Evolutionary conservation across 2,888 invertebrate genomes (phyloP).

Genomic region (Perdita meconis): DNA sequence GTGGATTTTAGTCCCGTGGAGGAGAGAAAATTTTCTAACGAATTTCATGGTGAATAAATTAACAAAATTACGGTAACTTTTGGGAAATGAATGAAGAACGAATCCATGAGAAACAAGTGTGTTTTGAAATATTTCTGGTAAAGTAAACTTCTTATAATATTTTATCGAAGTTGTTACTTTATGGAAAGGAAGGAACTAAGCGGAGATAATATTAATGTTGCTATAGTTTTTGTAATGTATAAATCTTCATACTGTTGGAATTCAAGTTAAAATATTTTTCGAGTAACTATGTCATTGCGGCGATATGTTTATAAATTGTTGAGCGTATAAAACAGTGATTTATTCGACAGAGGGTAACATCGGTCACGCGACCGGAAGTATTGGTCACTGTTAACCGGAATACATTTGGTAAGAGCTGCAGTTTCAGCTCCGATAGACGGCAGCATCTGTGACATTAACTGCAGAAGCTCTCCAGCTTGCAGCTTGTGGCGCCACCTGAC

Average conservation of each 20-base stretch:
- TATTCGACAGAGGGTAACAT: conserved; percentile 77
- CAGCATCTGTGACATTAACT: conserved; percentile 72
- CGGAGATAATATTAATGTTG: too few relatives aligned
- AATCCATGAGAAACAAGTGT: not conserved
- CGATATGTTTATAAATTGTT: conserved; percentile 35
- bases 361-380: conserved; percentile 73
- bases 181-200: too few relatives aligned
- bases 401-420: conserved; percentile 64
- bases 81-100: not conserved
- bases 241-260: too few relatives aligned
- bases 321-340: conserved; percentile 54
- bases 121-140: not conserved
- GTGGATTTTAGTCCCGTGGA: conserved; percentile 70
- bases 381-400: conserved; percentile 75
- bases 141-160: too few relatives aligned
- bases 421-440: conserved; percentile 73
- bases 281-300: conserved; percentile 2
- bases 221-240: too few relatives aligned
- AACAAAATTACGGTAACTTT: not conserved
- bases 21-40: conserved; percentile 69
- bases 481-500: conserved; percentile 74
- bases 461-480: conserved; percentile 67
- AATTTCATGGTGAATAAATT: conserved; percentile 52
- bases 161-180: too few relatives aligned
- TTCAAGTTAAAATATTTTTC: too few relatives aligned